Percentiles rank a stretch among this genome's conserved stretches.
These are phyloP conservation scores for Thunnus albacares DNA, from an alignment of 2,797 vertebrate species.

Conservation along the genomic window DNA sequence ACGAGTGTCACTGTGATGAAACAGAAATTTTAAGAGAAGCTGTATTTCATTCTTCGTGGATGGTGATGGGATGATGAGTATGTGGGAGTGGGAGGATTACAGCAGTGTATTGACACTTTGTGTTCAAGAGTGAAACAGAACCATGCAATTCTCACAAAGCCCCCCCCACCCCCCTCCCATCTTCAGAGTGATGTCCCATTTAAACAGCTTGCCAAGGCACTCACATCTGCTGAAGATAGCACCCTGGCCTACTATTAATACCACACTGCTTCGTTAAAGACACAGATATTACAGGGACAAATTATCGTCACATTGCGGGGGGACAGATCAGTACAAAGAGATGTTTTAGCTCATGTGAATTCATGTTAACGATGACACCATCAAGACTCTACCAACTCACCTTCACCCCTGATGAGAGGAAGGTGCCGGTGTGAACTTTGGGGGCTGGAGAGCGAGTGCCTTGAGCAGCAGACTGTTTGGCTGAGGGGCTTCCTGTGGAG, in stretches of 20 bases:
- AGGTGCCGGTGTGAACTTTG: slow-evolving; percentile 93
- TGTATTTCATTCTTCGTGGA: slow-evolving; percentile 17
- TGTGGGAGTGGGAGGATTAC: slow-evolving; percentile 44
- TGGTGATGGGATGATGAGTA: slow-evolving; percentile 31
- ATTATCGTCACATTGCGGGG: slow-evolving; percentile 13
- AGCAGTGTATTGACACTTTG: slow-evolving; percentile 45
- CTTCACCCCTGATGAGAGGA: slow-evolving; percentile 94
- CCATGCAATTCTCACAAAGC: slow-evolving; percentile 58
- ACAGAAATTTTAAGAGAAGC: slow-evolving; percentile 23
- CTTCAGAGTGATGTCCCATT: slow-evolving; percentile 77
- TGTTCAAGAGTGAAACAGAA: slow-evolving; percentile 45
- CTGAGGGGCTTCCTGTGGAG: slow-evolving; percentile 90
- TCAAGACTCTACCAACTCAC: slow-evolving; percentile 79
- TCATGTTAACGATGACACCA: slow-evolving; percentile 4
- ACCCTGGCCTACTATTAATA: slow-evolving; percentile 73
- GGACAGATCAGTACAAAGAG: slow-evolving; percentile 10
- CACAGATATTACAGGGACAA: slow-evolving; percentile 42
- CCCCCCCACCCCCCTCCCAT: slow-evolving; percentile 28
- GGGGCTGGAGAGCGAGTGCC: slow-evolving; percentile 92
- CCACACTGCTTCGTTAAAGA: slow-evolving; percentile 55
- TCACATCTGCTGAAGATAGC: slow-evolving; percentile 78
- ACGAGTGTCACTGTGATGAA: slow-evolving; percentile 4
- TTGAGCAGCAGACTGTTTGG: slow-evolving; percentile 90
- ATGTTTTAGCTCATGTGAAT: slow-evolving; percentile 10
- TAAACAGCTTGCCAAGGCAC: slow-evolving; percentile 75